A percentile compares a stretch with the other conserved stretches of the same genome.
Conservation (phyloP, 2,113 vertebrate genomes). For the Lasiurus borealis region DNA sequence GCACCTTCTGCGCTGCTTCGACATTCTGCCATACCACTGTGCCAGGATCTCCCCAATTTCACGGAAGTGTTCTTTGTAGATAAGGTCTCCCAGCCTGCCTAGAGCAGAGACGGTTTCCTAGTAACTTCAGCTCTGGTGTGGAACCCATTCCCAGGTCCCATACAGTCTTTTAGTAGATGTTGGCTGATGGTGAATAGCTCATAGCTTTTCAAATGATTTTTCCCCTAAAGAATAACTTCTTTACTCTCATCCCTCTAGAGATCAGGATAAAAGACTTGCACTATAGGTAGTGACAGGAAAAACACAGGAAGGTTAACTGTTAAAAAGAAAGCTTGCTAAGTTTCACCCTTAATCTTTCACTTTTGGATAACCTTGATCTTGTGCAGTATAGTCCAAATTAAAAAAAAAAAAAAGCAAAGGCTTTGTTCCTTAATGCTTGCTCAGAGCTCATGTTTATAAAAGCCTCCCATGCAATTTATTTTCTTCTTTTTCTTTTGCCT, state of each 20-base stretch:
- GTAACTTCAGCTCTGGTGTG: background rate
- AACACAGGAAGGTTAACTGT: background rate
- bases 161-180: background rate
- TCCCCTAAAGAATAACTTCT: background rate
- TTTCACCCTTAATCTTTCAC: background rate
- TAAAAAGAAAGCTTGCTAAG: background rate
- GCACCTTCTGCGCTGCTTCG: background rate
- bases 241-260: background rate
- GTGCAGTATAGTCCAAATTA: background rate
- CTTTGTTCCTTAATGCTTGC: background rate
- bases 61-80: background rate
- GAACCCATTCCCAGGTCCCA: background rate
- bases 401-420: constrained; percentile 8
- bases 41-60: background rate
- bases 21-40: background rate
- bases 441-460: background rate
- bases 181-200: background rate
- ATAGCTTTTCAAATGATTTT: background rate
- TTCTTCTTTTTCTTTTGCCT: background rate
- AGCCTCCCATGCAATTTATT: background rate
- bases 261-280: constrained; percentile 2
- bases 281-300: background rate
- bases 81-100: background rate
- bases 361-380: constrained; percentile 27
- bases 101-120: background rate